Conservation (phyloP, 1,140 invertebrate genomes). For the Pseudoatta argentina region DNA sequence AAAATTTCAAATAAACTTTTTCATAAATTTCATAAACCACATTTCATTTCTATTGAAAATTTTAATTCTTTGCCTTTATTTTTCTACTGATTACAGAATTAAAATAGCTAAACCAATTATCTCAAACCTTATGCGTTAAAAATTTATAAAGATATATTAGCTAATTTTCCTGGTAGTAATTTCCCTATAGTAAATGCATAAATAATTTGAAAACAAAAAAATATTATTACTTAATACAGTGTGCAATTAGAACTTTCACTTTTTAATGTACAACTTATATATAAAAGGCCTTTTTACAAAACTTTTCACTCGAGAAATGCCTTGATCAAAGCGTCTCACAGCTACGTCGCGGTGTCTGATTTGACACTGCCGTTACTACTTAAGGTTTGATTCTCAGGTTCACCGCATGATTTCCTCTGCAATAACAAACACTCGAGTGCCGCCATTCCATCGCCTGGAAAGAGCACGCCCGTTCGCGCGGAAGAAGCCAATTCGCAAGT, state of each 20-base stretch:
- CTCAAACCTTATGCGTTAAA: not conserved
- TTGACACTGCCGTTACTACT: conserved; percentile 38
- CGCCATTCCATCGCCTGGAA: conserved; percentile 43
- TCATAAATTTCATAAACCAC: not conserved
- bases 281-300: not conserved
- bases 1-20: not conserved
- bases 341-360: not conserved
- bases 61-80: not conserved
- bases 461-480: conserved; percentile 59
- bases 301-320: not conserved
- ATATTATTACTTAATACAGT: not conserved
- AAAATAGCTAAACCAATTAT: not conserved
- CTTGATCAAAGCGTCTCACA: not conserved
- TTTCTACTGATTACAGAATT: not conserved
- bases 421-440: conserved; percentile 33
- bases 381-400: conserved; percentile 31
- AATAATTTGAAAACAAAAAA: not conserved
- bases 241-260: not conserved
- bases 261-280: not conserved
- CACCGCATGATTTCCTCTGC: conserved; percentile 31
- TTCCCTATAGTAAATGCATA: not conserved
- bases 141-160: not conserved
- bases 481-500: conserved; percentile 74
- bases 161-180: not conserved
- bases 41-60: not conserved